These are phyloP conservation scores for Hemibagrus guttatus DNA, from an alignment of 2,797 vertebrate genomes.

Conservation along the genomic window DNA sequence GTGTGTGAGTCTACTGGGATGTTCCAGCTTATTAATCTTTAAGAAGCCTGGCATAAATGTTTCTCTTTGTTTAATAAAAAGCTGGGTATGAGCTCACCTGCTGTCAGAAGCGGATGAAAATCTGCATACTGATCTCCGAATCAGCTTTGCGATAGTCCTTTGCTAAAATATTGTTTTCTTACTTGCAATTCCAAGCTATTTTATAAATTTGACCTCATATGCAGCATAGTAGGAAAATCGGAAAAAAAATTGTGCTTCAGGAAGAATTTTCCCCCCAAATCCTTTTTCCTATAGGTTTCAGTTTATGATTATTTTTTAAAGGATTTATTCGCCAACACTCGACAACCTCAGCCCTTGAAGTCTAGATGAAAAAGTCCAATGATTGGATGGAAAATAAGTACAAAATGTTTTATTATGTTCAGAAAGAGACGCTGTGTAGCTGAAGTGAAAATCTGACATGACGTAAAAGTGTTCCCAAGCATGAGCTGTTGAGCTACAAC, in stretches of 20 bases:
- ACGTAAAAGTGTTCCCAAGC: constrained; percentile 41
- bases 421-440: constrained; percentile 42
- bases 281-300: neutral
- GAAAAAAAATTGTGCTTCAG: neutral
- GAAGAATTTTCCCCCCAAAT: neutral
- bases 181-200: too few relatives aligned
- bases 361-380: neutral
- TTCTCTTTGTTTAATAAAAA: neutral
- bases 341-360: neutral
- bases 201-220: neutral
- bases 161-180: too few relatives aligned
- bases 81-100: neutral
- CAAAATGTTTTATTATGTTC: constrained; percentile 69
- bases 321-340: neutral
- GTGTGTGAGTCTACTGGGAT: neutral
- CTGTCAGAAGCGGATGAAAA: neutral
- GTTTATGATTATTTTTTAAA: neutral
- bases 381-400: constrained; percentile 50
- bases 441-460: neutral
- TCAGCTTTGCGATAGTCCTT: neutral
- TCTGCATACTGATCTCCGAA: neutral
- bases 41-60: neutral
- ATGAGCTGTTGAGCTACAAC: neutral
- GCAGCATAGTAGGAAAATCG: neutral
- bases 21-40: neutral